Evolutionary conservation across 2,888 invertebrate genomes (phyloP).

Genomic region (Cryptophagus acutangulus): DNA sequence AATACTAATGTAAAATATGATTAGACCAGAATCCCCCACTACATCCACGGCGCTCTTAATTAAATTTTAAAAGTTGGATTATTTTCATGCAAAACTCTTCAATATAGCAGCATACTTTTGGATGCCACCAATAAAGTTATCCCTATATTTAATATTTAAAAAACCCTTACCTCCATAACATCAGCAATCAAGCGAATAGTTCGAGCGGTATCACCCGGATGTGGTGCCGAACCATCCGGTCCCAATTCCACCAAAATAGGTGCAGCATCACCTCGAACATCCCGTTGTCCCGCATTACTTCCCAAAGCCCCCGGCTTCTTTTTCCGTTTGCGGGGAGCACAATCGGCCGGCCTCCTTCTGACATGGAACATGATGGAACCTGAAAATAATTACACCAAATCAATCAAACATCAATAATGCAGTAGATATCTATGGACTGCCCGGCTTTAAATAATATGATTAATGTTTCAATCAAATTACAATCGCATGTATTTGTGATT

Average conservation of each 20-base stretch:
- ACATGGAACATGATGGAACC: slow-evolving; percentile 98
- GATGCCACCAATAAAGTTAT: too few species aligned
- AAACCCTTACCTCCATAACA: slow-evolving; percentile 66
- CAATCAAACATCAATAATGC: too few species aligned
- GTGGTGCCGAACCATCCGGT: slow-evolving; percentile 65
- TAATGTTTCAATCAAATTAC: too few species aligned
- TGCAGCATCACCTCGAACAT: slow-evolving; percentile 55
- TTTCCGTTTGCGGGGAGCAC: slow-evolving; percentile 86
- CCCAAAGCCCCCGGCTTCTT: slow-evolving; percentile 57
- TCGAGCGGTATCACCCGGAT: slow-evolving; percentile 57
- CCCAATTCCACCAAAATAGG: slow-evolving; percentile 77
- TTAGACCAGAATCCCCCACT: background rate
- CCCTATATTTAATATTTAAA: slow-evolving; percentile 3
- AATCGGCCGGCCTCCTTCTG: slow-evolving; percentile 85
- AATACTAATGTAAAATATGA: background rate
- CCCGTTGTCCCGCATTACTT: slow-evolving; percentile 53
- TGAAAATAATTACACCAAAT: too few species aligned
- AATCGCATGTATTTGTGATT: too few species aligned
- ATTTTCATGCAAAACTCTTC: too few species aligned
- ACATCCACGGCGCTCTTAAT: background rate
- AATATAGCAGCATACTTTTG: too few species aligned
- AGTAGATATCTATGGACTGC: too few species aligned
- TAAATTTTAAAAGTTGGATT: background rate
- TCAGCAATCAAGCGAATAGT: slow-evolving; percentile 58
- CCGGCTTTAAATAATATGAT: too few species aligned